Conservation (phyloP, 2,888 invertebrate species). For the Aricia artaxerxes region DNA sequence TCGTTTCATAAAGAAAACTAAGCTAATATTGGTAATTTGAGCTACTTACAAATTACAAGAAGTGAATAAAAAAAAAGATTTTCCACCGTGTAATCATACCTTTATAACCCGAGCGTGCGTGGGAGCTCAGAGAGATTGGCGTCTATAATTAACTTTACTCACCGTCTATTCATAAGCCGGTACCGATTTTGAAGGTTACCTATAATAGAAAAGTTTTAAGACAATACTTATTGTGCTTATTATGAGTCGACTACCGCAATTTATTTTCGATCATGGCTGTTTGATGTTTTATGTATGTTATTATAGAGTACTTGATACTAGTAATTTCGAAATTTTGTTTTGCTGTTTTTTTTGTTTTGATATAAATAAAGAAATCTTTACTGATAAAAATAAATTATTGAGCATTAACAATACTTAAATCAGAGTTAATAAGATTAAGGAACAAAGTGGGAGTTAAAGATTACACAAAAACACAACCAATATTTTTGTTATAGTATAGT, state of each 20-base stretch:
- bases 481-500: too few species aligned
- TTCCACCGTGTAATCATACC: conserved; percentile 31
- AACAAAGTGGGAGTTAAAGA: too few species aligned
- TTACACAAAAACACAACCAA: too few species aligned
- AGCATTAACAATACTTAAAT: too few species aligned
- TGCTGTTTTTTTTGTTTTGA: neutral
- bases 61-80: neutral
- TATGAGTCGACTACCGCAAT: conserved; percentile 1
- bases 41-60: too few species aligned
- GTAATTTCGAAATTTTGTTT: neutral
- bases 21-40: too few species aligned
- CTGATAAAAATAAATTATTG: too few species aligned
- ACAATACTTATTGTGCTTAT: conserved; percentile 7
- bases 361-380: too few species aligned
- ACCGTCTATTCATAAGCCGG: conserved; percentile 35
- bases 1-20: too few species aligned
- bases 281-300: neutral
- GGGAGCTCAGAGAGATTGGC: conserved; percentile 40
- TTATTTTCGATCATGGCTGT: conserved; percentile 18
- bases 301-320: neutral
- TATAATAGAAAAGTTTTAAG: conserved; percentile 19
- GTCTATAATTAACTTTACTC: conserved; percentile 39
- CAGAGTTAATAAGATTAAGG: too few species aligned
- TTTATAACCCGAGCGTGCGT: conserved; percentile 37
- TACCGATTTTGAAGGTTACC: conserved; percentile 18